Conservation (phyloP, 2,888 invertebrate genomes). For the Drosophila buzzatii region DNA sequence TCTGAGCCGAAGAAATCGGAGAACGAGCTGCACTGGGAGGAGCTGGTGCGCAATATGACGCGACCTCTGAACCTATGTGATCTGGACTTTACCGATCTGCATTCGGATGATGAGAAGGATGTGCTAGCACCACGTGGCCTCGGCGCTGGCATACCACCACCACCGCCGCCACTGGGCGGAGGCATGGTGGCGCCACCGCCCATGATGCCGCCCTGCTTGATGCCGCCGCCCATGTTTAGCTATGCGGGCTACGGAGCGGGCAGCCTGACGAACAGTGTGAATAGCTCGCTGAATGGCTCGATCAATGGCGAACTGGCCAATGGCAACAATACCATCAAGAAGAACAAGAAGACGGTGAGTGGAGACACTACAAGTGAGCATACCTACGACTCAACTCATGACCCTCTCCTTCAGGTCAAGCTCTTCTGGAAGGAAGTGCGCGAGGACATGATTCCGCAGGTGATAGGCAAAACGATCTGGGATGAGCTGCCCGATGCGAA, state of each 20-base stretch:
- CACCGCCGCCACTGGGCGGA: slow-evolving; percentile 90
- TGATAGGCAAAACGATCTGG: slow-evolving; percentile 93
- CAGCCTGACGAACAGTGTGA: slow-evolving; percentile 81
- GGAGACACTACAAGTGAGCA: fast-evolving
- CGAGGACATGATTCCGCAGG: slow-evolving; percentile 87
- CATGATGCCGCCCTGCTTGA: slow-evolving; percentile 84
- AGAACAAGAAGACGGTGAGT: slow-evolving; percentile 96
- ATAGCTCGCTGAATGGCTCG: slow-evolving; percentile 83
- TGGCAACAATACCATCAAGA: slow-evolving; percentile 87
- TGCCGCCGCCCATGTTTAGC: slow-evolving; percentile 86
- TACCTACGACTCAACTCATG: neutral
- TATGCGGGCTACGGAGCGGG: slow-evolving; percentile 77
- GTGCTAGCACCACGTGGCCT: slow-evolving; percentile 89
- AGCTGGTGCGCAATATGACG: slow-evolving; percentile 91
- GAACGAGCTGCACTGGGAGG: slow-evolving; percentile 98
- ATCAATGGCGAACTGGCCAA: slow-evolving; percentile 81
- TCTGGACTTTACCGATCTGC: slow-evolving; percentile 97
- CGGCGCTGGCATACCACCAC: slow-evolving; percentile 90
- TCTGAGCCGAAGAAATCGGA: slow-evolving; percentile 94
- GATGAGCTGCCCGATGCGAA: slow-evolving; percentile 93
- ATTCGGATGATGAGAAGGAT: slow-evolving; percentile 94
- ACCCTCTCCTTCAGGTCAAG: slow-evolving; percentile 86
- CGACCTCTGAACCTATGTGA: slow-evolving; percentile 94
- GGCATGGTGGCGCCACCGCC: slow-evolving; percentile 86
- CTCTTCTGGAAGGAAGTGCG: slow-evolving; percentile 98